Evolutionary conservation across 2,113 vertebrate species (phyloP), one percentile per base, ranked within the genome.

Genomic region (Accipiter virgatus): DNA sequence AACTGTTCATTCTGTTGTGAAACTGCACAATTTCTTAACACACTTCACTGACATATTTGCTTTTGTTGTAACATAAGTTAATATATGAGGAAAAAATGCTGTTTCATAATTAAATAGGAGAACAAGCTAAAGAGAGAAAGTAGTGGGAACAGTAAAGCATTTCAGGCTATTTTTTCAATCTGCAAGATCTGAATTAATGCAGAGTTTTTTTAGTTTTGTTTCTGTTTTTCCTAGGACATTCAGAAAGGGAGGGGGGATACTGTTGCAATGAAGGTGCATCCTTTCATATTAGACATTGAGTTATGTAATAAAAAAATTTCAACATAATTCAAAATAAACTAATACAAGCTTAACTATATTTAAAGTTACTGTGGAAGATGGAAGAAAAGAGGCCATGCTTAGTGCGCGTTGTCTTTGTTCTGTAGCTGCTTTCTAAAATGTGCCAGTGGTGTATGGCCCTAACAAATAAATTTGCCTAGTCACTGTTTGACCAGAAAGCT

Each of bases 321-420:
- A 23, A 9, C 42, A 7, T 27, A 16, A 31, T 22, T 10, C 4
- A 20, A 63, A 68, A n/a, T 50, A 81, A 77, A 52, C 13, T 61
- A 22, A 43, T 38, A 23, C 19, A n/a, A 47, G 20, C 50, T 34
- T 38, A 40, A 32, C 18, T 58, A 1, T 58, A 20, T 87, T 87
- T 56, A 22, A 68, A 84, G 42, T 78, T 11, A 4, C 47, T 43
- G 34, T 75, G 25, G 74, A 59, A 72, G 13, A 23, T 61, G 38
- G 29, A 62, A 42, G 74, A 26, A 67, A 65, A 45, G 52, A 72
- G 83, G 8, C 32, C 14, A 6, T 16, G 7, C 7, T 74, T 53
- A 19, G 16, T 27, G 4, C 4, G 2, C 1, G 1, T 62, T 0
- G 2, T 56, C n/a, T 85, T 74, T 73, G 23, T 36, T 62, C 23